A percentile compares a stretch with the other conserved stretches of the same genome.
Conservation (phyloP, 2,888 invertebrate genomes). For the Synanthedon vespiformis region DNA sequence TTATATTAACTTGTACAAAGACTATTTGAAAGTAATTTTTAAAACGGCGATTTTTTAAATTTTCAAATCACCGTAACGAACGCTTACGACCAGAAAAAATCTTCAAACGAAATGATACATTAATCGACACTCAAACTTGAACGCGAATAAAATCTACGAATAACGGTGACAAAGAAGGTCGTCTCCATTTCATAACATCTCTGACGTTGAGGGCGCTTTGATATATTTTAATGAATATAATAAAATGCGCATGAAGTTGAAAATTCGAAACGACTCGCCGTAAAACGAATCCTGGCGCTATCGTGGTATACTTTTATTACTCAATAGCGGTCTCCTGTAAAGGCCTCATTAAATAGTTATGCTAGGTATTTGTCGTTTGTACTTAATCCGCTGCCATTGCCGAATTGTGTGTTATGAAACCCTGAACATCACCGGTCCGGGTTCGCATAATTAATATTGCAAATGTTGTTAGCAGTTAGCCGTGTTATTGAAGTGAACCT, state of each 20-base stretch:
- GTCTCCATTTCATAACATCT: slow-evolving; percentile 4
- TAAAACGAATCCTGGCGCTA: slow-evolving; percentile 6
- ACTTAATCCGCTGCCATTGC: slow-evolving; percentile 37
- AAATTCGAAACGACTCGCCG: slow-evolving; percentile 3
- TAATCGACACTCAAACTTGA: background rate
- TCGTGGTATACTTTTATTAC: slow-evolving; percentile 20
- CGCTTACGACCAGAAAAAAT: too few species aligned
- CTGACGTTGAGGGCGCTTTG: slow-evolving; percentile 3
- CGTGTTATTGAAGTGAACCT: background rate
- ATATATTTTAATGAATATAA: slow-evolving; percentile 4
- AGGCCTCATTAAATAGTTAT: slow-evolving; percentile 45
- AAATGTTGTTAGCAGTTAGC: slow-evolving; percentile 61
- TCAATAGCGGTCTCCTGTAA: slow-evolving; percentile 20
- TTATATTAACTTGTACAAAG: too few species aligned
- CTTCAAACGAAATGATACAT: too few species aligned
- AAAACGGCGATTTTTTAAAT: too few species aligned
- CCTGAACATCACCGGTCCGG: slow-evolving; percentile 34
- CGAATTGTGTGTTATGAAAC: slow-evolving; percentile 49
- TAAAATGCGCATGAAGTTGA: slow-evolving; percentile 2
- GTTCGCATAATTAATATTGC: slow-evolving; percentile 62
- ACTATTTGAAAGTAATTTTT: too few species aligned
- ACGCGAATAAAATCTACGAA: background rate
- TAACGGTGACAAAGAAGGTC: background rate
- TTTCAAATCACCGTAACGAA: too few species aligned
- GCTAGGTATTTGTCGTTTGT: slow-evolving; percentile 30